Base-by-base conservation (phyloP, 2,797 vertebrate genomes). In the Microcaecilia unicolor region DNA sequence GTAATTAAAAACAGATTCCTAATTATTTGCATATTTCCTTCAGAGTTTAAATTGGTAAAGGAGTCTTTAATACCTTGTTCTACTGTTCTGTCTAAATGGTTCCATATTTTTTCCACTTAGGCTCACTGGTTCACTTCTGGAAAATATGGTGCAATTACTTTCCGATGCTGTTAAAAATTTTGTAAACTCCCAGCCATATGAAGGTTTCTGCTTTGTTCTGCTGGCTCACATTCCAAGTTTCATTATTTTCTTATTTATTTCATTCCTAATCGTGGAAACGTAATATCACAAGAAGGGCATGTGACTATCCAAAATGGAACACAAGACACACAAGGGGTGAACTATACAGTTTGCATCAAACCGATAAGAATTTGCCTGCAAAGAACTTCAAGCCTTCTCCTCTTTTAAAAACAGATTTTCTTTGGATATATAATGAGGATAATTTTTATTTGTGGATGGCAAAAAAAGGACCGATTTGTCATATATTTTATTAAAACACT, bases 41-140 rank as follows among this genome's bases (percentile, higher is more conserved):
- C 65, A 42, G 64, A 75, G 63, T 78, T 77, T 75, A 78, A 79
- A 74, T 76, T 64, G 73, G 80, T 72, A 74, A 80, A 74, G 63
- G 59, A 44, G 41, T 53, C 34, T 74, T 69, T 72, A 78, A 65
- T 77, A 73, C 73, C 67, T 74, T 71, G 63, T 63, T 74, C 72
- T 82, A 74, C 76, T 73, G 74, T 82, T 80, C 64, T 74, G 74
- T 76, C 74, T 83, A 82, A 83, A 74, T 51, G 71, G 70, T 80
- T 78, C 76, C 80, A 83, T 66, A 78, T 80, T 80, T 73, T 78
- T 76, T 67, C 69, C 77, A 78, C 64, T 76, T 68, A 65, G 64
- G 52, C 65, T 72, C 50, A 65, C 76, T 66, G 68, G 80, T 81
- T 75, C 76, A 81, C 74, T 83, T 76, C 76, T 80, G 79, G 78